Conservation (phyloP, 30 jellyfish, hydroid and myxozoan species). For the Turritopsis dohrnii region DNA sequence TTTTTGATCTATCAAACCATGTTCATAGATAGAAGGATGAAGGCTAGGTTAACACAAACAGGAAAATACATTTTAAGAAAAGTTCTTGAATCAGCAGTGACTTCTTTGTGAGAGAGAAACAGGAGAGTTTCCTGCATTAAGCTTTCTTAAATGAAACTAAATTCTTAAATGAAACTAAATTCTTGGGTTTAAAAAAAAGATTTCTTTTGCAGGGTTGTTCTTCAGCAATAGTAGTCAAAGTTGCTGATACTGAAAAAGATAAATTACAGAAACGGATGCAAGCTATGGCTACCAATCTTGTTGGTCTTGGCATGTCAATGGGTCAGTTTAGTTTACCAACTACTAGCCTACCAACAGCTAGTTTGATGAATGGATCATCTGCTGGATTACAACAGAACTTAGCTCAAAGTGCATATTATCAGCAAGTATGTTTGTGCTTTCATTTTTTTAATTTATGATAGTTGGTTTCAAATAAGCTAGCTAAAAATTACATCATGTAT, state of each 20-base stretch:
- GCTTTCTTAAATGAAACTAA: no score
- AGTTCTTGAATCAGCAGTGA: no score
- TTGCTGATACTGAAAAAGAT: constrained; percentile 89
- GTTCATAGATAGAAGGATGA: no score
- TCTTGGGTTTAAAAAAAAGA: not conserved
- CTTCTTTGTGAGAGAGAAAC: no score
- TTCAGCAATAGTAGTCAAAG: constrained; percentile 86
- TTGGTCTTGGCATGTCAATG: constrained; percentile 80
- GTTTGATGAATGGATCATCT: constrained; percentile 6
- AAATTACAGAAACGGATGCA: constrained; percentile 83
- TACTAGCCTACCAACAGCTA: not conserved
- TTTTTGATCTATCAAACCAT: no score
- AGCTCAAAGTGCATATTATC: constrained; percentile 35
- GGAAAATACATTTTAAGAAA: no score
- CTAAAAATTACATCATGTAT: no score
- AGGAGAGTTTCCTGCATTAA: no score
- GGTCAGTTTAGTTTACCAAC: constrained; percentile 27
- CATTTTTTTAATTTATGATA: not conserved
- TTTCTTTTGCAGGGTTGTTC: constrained; percentile 71
- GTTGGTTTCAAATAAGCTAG: no score
- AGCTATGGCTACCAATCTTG: constrained; percentile 77
- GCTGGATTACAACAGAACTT: constrained; percentile 16
- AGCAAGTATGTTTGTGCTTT: constrained; percentile 36
- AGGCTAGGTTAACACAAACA: no score
- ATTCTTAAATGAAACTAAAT: no score